A percentile compares a stretch with the other conserved stretches of the same genome.
These are phyloP conservation scores for Sinhomidia bicolor DNA, from an alignment of 2,888 invertebrate species.

Conservation along the genomic window DNA sequence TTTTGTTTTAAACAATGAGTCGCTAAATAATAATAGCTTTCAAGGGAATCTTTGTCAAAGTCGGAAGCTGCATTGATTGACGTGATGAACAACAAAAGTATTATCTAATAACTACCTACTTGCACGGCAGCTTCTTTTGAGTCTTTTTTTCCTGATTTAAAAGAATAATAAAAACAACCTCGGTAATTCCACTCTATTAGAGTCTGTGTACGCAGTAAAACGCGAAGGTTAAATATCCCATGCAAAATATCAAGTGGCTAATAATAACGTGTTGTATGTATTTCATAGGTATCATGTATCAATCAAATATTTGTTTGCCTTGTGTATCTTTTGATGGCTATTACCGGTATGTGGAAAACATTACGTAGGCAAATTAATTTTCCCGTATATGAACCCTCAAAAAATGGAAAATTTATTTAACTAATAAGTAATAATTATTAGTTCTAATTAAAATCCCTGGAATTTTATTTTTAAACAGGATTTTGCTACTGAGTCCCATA, in stretches of 20 bases:
- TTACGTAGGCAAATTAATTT: background rate
- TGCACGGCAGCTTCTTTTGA: background rate
- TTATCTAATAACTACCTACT: background rate
- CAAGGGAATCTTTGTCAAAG: conserved; percentile 15
- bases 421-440: background rate
- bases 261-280: conserved; percentile 12
- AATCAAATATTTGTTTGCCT: conserved; percentile 44
- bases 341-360: conserved; percentile 33
- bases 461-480: too few species aligned
- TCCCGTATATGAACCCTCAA: background rate
- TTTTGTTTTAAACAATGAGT: conserved; percentile 3
- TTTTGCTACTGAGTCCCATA: too few species aligned
- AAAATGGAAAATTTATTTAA: background rate
- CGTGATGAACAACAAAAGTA: background rate
- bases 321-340: conserved; percentile 31
- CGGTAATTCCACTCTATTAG: background rate
- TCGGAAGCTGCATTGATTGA: background rate
- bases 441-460: too few species aligned
- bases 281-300: too few species aligned
- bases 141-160: background rate
- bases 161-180: background rate
- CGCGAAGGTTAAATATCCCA: conserved; percentile 13
- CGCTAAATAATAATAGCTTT: background rate
- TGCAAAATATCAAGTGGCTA: background rate
- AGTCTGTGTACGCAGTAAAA: background rate